Conservation (phyloP, 2,113 vertebrate species). For the Oriolus oriolus region DNA sequence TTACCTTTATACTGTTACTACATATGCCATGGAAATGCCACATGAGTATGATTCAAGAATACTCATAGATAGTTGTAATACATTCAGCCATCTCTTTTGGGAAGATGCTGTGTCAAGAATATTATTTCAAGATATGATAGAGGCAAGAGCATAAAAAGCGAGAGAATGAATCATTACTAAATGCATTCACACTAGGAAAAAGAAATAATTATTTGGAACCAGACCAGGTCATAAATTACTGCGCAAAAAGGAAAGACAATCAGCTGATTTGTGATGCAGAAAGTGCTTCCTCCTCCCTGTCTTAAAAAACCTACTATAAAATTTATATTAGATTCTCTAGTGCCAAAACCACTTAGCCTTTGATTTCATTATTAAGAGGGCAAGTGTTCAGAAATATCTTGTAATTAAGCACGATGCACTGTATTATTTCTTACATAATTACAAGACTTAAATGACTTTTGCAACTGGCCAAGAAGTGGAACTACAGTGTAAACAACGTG, state of each 20-base stretch:
- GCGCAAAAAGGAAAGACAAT: background rate
- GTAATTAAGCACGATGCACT: background rate
- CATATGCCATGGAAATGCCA: background rate
- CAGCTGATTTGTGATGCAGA: background rate
- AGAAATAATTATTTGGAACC: background rate
- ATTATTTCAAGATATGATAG: background rate
- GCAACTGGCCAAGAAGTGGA: background rate
- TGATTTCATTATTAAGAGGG: background rate
- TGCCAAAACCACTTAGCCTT: background rate
- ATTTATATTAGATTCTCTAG: background rate
- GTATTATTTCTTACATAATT: background rate
- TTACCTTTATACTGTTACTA: background rate
- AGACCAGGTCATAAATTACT: background rate
- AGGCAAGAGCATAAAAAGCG: background rate
- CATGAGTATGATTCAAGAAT: background rate
- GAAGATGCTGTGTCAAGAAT: background rate
- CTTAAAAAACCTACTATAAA: background rate
- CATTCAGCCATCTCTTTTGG: background rate
- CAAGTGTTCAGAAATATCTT: constrained; percentile 4
- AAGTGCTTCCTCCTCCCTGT: background rate
- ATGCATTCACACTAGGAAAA: background rate
- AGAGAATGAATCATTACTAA: background rate
- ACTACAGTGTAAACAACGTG: background rate
- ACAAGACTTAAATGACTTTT: background rate
- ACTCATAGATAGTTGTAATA: background rate